Percentiles rank a stretch among this genome's conserved stretches.
phyloP scores from a whole-genome alignment of 2,888 invertebrate genomes.

The Thalpophila matura region DNA sequence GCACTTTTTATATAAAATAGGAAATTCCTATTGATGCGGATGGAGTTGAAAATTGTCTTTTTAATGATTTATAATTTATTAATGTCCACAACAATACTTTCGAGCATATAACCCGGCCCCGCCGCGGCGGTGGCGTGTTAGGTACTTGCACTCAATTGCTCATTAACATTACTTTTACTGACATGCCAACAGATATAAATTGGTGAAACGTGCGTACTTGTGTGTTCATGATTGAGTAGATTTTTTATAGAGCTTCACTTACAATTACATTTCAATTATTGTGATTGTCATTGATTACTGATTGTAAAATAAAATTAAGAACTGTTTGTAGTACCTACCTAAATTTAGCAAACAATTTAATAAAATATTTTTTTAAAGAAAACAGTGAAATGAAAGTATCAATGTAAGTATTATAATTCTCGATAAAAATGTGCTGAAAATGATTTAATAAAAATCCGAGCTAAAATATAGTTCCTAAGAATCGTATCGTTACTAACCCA shows the following conservation, averaged over 20 bases:
- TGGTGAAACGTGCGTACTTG: slow-evolving; percentile 57
- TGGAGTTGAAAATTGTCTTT: slow-evolving; percentile 8
- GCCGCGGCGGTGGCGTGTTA: slow-evolving; percentile 48
- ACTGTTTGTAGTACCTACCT: no score
- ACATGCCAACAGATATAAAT: slow-evolving; percentile 58
- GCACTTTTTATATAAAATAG: slow-evolving; percentile 2
- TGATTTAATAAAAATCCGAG: background rate
- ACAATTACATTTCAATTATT: slow-evolving; percentile 32
- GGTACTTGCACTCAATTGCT: slow-evolving; percentile 59
- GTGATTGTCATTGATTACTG: slow-evolving; percentile 18
- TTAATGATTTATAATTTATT: slow-evolving; percentile 21
- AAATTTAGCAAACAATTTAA: no score
- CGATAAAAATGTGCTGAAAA: background rate
- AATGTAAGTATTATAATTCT: background rate
- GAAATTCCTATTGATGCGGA: slow-evolving; percentile 4
- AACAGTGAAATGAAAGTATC: no score
- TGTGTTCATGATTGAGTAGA: slow-evolving; percentile 37
- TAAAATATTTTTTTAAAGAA: no score
- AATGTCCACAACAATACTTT: slow-evolving; percentile 37
- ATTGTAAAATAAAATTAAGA: no score
- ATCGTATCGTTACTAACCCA: no score
- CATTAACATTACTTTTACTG: slow-evolving; percentile 59
- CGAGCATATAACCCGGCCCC: slow-evolving; percentile 19
- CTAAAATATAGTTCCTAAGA: background rate
- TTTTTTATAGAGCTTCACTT: slow-evolving; percentile 42